These are phyloP conservation scores for Manis javanica DNA, from an alignment of 2,797 vertebrate genomes.

Conservation along the genomic window DNA sequence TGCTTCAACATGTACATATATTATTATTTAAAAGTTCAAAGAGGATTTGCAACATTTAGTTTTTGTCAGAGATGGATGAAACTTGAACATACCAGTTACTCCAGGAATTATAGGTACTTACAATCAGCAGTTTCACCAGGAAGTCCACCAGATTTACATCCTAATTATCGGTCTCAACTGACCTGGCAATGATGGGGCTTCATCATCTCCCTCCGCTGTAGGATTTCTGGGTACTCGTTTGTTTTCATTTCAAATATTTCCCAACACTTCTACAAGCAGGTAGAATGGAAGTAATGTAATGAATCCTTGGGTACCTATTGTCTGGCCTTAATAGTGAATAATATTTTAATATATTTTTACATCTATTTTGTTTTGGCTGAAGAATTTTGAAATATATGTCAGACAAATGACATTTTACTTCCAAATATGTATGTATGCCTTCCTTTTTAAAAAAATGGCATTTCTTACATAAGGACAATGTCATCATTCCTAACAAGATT, in stretches of 20 bases:
- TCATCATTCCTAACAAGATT: not conserved
- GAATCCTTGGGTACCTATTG: not conserved
- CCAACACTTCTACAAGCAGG: not conserved
- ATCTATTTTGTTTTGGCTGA: not conserved
- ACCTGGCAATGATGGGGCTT: not conserved
- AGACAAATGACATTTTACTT: not conserved
- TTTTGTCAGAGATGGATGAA: constrained; percentile 10
- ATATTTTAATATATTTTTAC: not conserved
- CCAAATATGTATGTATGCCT: not conserved
- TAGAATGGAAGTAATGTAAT: not conserved
- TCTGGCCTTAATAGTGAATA: not conserved
- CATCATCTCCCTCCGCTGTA: not conserved
- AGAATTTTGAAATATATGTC: constrained; percentile 27
- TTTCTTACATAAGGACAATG: not conserved
- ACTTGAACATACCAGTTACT: not conserved
- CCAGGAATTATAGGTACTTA: not conserved
- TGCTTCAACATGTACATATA: not conserved
- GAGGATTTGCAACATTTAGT: not conserved
- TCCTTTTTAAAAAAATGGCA: not conserved
- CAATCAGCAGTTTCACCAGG: not conserved
- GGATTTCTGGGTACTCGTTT: no score
- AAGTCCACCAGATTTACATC: not conserved
- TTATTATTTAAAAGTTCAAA: not conserved
- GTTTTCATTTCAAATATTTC: constrained; percentile 19
- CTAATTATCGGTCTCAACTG: not conserved